phyloP scores from a whole-genome alignment of 2,888 invertebrate species.

The Nematopogon swammerdamellus region DNA sequence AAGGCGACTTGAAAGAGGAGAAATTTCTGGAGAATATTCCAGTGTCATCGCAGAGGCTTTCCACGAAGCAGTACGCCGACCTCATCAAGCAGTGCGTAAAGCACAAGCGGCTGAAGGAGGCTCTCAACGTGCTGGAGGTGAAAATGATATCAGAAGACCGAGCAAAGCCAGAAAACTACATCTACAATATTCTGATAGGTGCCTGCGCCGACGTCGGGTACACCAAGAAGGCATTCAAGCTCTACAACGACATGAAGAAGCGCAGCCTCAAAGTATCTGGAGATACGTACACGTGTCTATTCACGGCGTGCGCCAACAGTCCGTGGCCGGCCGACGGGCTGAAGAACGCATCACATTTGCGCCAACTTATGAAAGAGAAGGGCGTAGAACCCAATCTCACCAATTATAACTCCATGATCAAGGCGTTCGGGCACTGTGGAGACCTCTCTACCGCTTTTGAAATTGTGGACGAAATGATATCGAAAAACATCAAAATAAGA shows the following conservation, averaged over 20 bases:
- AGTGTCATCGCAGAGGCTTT: constrained; percentile 44
- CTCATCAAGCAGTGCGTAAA: constrained; percentile 66
- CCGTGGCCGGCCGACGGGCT: constrained; percentile 68
- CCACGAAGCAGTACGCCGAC: constrained; percentile 64
- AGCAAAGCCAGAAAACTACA: constrained; percentile 74
- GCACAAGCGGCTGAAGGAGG: constrained; percentile 68
- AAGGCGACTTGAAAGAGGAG: constrained; percentile 61
- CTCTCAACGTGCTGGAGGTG: constrained; percentile 74
- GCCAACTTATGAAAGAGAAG: constrained; percentile 66
- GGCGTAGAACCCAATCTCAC: constrained; percentile 66
- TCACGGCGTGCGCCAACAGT: constrained; percentile 85
- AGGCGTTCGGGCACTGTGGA: constrained; percentile 84
- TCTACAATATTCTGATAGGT: constrained; percentile 79
- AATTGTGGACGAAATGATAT: constrained; percentile 80
- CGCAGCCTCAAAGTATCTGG: constrained; percentile 64
- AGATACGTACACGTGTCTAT: constrained; percentile 79
- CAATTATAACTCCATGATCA: constrained; percentile 87
- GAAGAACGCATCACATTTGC: constrained; percentile 61
- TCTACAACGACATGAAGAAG: constrained; percentile 82
- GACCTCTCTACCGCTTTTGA: constrained; percentile 74
- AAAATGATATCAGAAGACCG: constrained; percentile 73
- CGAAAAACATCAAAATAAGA: constrained; percentile 58
- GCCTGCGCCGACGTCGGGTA: constrained; percentile 82
- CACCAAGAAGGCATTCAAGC: constrained; percentile 78
- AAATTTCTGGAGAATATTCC: constrained; percentile 52